phyloP scores from a whole-genome alignment of 92 coral and sea anemone species.

The Zoanthus sociatus region DNA sequence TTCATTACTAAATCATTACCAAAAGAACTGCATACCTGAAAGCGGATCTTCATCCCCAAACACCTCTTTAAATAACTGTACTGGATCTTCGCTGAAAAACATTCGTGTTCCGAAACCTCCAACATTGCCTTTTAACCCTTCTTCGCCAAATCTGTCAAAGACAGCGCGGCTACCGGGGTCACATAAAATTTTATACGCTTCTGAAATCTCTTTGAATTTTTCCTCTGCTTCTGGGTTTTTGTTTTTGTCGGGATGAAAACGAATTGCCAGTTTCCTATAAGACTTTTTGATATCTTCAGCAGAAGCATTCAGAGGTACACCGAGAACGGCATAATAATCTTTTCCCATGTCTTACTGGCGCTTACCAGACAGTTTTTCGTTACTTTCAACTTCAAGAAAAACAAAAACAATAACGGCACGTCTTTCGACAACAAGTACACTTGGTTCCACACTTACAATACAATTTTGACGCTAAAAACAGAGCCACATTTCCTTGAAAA shows the following conservation, averaged over 20 bases:
- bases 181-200: constrained; percentile 91
- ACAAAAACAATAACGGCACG: neutral
- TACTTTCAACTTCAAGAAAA: neutral
- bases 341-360: constrained; percentile 76
- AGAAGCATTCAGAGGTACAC: constrained; percentile 94
- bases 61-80: constrained; percentile 83
- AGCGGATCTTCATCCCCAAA: constrained; percentile 87
- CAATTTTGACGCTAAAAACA: constrained; percentile 2
- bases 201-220: constrained; percentile 90
- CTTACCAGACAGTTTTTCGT: constrained; percentile 5
- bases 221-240: constrained; percentile 91
- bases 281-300: constrained; percentile 94
- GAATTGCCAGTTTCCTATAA: constrained; percentile 90
- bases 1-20: neutral
- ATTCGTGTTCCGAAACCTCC: constrained; percentile 66
- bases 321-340: constrained; percentile 92
- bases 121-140: constrained; percentile 78
- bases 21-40: constrained; percentile 56
- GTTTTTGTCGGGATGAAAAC: constrained; percentile 97
- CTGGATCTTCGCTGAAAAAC: constrained; percentile 80
- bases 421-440: constrained; percentile 3
- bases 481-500: constrained; percentile 9
- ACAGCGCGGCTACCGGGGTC: constrained; percentile 84
- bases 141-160: constrained; percentile 95
- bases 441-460: neutral